Conservation (phyloP, 2,113 vertebrate species). For the Scopus umbretta region DNA sequence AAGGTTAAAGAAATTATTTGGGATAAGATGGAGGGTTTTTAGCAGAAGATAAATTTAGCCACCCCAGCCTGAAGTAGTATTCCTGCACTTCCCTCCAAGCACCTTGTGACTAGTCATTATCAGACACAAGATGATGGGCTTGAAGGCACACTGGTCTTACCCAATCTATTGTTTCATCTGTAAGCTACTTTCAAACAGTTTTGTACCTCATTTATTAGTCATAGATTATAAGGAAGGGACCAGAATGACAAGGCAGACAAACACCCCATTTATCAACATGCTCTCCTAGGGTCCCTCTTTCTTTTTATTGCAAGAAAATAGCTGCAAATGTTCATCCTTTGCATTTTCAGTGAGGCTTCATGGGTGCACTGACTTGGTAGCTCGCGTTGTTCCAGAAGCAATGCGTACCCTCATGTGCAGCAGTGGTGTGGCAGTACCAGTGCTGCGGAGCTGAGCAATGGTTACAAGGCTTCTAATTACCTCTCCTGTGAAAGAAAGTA, state of each 20-base stretch:
- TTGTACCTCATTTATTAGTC: not conserved
- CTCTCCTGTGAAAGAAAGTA: not conserved
- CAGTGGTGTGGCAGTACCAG: not conserved
- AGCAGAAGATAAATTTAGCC: not conserved
- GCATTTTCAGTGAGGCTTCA: not conserved
- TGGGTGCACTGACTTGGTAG: not conserved
- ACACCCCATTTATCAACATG: not conserved
- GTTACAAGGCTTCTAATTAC: not conserved
- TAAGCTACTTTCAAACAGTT: not conserved
- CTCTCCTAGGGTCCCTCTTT: not conserved
- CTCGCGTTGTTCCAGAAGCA: not conserved
- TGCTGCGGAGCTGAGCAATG: not conserved
- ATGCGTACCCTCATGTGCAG: fast-evolving
- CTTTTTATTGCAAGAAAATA: not conserved
- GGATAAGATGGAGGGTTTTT: not conserved
- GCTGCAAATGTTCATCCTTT: not conserved
- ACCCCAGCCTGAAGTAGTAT: not conserved
- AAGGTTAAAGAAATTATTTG: not conserved
- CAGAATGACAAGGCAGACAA: not conserved
- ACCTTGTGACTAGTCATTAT: not conserved
- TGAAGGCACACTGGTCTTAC: not conserved
- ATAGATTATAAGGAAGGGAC: not conserved
- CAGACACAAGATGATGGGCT: not conserved
- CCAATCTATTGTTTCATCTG: not conserved
- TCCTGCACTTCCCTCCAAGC: not conserved